Evolutionary conservation across 2,888 invertebrate species (phyloP), one percentile per base, ranked within the genome.

Genomic region (Clanis bilineata): DNA sequence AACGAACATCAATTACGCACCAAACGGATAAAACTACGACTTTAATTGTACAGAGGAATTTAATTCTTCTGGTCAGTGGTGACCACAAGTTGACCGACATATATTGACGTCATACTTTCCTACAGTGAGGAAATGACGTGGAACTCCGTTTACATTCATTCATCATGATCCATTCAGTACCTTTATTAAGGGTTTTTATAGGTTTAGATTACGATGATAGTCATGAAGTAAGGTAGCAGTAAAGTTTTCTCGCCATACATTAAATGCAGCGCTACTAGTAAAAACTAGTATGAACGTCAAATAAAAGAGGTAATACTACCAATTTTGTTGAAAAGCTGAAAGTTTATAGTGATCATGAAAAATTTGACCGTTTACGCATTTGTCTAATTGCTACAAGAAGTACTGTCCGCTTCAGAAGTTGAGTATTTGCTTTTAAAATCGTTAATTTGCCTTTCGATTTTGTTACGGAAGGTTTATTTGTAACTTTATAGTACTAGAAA

Each of bases 1-100:
- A 47, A 51, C 32, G 18, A 51, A 15, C 18, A 51, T 51, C 18
- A 18, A 18, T 9, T 18, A 9, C 15, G 9, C 10, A 12, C 15
- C 10, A 9, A 25, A 21, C 32, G 9, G 12, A 25, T n/a, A 45
- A 23, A 25, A 45, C 4, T 3, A 28, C 9, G 1, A 18, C 10
- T 28, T 51, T 32, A 7, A 9, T 47, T 15, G 7, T 18, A 18
- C 18, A 7, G 10, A 28, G 32, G 10, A 25, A 12, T 28, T n/a
- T 22, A 23, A 22, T 45, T 28, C 28, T 15, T 47, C 18, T 25
- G 47, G 47, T 47, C 25, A 32, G 18, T 32, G 28, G 18, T 51
- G 32, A 51, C 51, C 28, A 10, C 51, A 18, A 10, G 18, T 51
- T 51, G 51, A 32, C 51, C 51, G 51, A 32, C 51, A 28, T 32